Conservation (phyloP, 1,140 invertebrate species). For the Drosophila hydei region DNA sequence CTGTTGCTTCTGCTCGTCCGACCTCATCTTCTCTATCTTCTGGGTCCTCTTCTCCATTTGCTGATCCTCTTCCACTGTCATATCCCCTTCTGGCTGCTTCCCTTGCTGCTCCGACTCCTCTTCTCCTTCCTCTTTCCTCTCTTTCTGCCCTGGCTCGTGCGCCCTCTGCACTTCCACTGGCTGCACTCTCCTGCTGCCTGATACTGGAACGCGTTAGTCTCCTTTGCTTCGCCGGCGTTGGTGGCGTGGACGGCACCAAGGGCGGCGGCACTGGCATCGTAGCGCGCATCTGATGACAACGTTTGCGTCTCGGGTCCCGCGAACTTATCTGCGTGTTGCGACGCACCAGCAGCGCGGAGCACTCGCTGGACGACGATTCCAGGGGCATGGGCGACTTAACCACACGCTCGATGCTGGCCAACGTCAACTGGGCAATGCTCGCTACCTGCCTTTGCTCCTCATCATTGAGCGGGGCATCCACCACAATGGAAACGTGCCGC, state of each 20-base stretch:
- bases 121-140: no score
- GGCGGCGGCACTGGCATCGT: conserved; percentile 59
- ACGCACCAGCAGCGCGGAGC: conserved; percentile 1
- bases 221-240: conserved; percentile 35
- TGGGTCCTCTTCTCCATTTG: no score
- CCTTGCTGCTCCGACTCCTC: no score
- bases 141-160: no score
- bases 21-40: no score
- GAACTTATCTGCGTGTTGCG: conserved; percentile 11
- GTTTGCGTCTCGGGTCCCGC: conserved; percentile 85
- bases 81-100: no score
- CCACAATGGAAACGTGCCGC: conserved; percentile 63
- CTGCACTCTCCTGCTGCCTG: conserved; percentile 24
- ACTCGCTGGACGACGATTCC: conserved; percentile 1
- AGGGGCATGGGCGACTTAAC: conserved; percentile 33
- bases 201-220: conserved; percentile 58
- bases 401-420: conserved; percentile 60
- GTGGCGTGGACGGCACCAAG: neutral
- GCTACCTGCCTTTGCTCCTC: conserved; percentile 48
- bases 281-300: conserved; percentile 43
- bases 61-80: no score
- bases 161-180: no score
- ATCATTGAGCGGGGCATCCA: conserved; percentile 50
- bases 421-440: conserved; percentile 47
- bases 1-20: no score